phyloP scores from a whole-genome alignment of 2,797 vertebrate genomes.

The Avahi laniger region DNA sequence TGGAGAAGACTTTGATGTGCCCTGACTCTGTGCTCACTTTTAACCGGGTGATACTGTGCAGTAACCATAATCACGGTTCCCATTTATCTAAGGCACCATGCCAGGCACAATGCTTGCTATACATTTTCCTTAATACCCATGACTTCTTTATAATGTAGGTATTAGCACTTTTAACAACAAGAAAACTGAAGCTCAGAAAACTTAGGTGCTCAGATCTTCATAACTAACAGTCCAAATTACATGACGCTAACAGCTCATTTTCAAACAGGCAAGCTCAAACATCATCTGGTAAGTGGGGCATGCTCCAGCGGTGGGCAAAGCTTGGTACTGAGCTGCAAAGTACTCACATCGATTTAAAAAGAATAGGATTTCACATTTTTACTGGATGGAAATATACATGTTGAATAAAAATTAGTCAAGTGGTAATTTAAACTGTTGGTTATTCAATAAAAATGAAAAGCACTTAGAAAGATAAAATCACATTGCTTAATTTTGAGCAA shows the following conservation, averaged over 20 bases:
- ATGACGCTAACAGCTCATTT: not conserved
- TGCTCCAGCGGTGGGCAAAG: not conserved
- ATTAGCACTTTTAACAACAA: not conserved
- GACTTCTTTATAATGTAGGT: not conserved
- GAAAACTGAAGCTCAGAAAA: not conserved
- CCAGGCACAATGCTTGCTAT: fast-evolving
- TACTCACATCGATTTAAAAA: not conserved
- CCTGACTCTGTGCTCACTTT: no score
- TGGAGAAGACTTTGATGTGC: not conserved
- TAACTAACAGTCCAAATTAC: not conserved
- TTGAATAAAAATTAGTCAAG: not conserved
- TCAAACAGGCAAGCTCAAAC: not conserved
- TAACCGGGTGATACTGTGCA: not conserved
- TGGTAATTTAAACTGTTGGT: not conserved
- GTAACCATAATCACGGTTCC: no score
- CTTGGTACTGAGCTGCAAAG: not conserved
- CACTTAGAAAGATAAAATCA: not conserved
- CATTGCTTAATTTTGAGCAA: not conserved
- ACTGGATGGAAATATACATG: not conserved
- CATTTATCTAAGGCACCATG: no score
- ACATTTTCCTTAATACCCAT: not conserved
- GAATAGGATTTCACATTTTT: not conserved
- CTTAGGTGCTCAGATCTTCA: not conserved
- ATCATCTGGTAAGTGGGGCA: not conserved
- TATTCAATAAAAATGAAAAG: not conserved